Evolutionary conservation across 2,113 vertebrate genomes (phyloP), one percentile per base, ranked within the genome.

Genomic region (Orthonyx spaldingii): DNA sequence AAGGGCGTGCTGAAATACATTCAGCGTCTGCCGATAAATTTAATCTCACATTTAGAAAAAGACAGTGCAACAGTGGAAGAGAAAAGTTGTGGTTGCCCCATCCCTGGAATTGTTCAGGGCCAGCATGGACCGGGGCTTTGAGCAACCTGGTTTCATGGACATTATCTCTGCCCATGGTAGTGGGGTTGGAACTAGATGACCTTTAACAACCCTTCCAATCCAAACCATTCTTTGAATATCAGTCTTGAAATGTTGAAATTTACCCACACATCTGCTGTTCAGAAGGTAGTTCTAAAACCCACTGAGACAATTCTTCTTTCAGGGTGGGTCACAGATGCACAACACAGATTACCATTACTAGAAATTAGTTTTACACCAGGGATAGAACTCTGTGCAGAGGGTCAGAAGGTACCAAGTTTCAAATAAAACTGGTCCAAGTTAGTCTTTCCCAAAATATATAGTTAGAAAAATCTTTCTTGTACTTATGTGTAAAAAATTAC

Each of bases 121-220:
- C 35, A 27, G 14, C 0, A 0, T 42, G 30, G 26, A 18, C 32
- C 32, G 21, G 16, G 23, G 7, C 39, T 68, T 26, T 26, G n/a
- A 68, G 11, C 12, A 46, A 10, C 11, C 13, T 35, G 11, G 2
- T 47, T 61, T 53, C 23, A 32, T 11, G 9, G 61, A n/a, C n/a
- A n/a, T n/a, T 21, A 7, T 61, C 20, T 60, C 39, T 32, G 37
- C 30, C n/a, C 20, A 6, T 3, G 11, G 21, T 14, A 68, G 17
- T 6, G 41, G 26, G 14, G 30, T 4, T 30, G 30, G n/a, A 60
- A 61, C 11, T 22, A 27, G 47, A 27, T 35, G 10, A 35, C 10
- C 6, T 42, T 76, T 55, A 83, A 35, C 11, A 69, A 19, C n/a
- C 5, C 11, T 69, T 76, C 47, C 55, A 55, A 41, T 24, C n/a